These are phyloP conservation scores for Catharus bicknelli DNA, from an alignment of 2,113 vertebrate species.

Conservation along the genomic window DNA sequence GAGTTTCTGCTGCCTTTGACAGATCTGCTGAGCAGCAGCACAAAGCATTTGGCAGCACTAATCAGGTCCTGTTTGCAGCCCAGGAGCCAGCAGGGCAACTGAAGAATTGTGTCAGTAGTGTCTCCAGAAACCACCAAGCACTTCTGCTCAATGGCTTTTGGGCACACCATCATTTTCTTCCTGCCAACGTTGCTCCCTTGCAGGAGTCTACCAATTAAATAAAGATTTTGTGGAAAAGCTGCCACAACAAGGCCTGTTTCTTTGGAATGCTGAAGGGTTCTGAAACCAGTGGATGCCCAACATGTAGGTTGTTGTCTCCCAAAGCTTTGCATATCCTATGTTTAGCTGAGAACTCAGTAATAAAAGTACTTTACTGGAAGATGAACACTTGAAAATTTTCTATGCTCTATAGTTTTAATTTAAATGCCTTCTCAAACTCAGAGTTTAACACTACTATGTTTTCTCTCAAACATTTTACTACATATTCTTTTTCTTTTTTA, in stretches of 20 bases:
- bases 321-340: background rate
- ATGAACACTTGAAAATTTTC: background rate
- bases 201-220: background rate
- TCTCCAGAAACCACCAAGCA: background rate
- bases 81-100: background rate
- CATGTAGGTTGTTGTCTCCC: background rate
- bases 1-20: background rate
- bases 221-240: background rate
- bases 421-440: background rate
- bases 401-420: background rate
- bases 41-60: background rate
- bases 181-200: background rate
- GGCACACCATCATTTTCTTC: background rate
- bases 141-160: background rate
- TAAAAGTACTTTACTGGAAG: background rate
- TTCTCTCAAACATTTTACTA: background rate
- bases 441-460: background rate
- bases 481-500: background rate
- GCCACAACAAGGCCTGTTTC: background rate
- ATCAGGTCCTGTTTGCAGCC: background rate
- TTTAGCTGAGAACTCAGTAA: background rate
- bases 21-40: background rate
- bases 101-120: background rate
- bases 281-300: background rate
- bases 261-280: background rate